A percentile compares a stretch with the other conserved stretches of the same genome.
phyloP scores from a whole-genome alignment of 2,113 vertebrate species.

The Acrocephalus arundinaceus region DNA sequence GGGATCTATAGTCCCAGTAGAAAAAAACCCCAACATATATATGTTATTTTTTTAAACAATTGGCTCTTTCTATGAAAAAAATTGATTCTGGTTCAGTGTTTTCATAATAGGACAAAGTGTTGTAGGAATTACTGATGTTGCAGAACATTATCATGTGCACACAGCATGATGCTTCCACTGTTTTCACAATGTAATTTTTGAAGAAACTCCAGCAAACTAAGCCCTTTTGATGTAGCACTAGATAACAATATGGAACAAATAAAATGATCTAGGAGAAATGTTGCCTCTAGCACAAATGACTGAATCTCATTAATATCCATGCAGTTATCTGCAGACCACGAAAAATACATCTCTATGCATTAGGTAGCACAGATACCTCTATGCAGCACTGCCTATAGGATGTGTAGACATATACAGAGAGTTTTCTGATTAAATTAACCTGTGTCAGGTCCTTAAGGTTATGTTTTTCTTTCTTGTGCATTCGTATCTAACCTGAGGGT shows the following conservation, averaged over 20 bases:
- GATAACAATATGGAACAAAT: conserved; percentile 46
- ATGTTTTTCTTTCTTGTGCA: neutral
- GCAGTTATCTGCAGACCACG: conserved; percentile 11
- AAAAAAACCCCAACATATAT: neutral
- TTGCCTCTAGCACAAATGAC: conserved; percentile 40
- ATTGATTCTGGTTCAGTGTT: conserved; percentile 11
- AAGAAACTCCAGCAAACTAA: conserved; percentile 35
- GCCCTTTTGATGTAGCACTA: neutral
- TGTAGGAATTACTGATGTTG: conserved; percentile 6
- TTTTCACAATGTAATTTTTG: neutral
- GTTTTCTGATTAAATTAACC: conserved; percentile 24
- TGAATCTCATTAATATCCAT: conserved; percentile 37
- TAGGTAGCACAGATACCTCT: neutral
- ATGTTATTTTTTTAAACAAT: conserved; percentile 11
- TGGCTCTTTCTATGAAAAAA: neutral
- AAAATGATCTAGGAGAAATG: conserved; percentile 26
- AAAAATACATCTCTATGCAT: conserved; percentile 1
- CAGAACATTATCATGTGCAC: conserved; percentile 26
- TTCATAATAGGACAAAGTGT: neutral
- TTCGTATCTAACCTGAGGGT: neutral
- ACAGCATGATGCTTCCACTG: conserved; percentile 4
- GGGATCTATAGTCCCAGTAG: neutral
- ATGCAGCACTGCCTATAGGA: neutral
- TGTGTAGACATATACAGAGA: neutral
- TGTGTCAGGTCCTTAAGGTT: neutral